phyloP scores from a whole-genome alignment of 2,797 vertebrate species.

The Choloepus didactylus region DNA sequence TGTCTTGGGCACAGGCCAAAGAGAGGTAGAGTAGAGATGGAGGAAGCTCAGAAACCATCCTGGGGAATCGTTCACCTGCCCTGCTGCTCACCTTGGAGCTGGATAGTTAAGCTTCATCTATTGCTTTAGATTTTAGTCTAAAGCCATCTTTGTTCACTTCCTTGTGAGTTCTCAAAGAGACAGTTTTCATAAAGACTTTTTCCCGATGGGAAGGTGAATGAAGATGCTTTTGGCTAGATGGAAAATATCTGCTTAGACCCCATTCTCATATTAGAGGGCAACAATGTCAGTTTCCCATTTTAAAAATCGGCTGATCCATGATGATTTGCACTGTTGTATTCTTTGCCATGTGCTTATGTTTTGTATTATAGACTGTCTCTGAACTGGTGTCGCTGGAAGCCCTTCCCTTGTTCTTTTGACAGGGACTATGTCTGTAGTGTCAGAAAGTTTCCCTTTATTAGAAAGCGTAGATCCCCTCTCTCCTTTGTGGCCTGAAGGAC shows the following conservation, averaged over 20 bases:
- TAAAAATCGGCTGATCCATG: background rate
- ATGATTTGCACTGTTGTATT: constrained; percentile 15
- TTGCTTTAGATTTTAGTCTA: constrained; percentile 44
- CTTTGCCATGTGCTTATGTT: background rate
- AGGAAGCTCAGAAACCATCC: background rate
- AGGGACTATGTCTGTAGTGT: background rate
- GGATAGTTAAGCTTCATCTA: constrained; percentile 48
- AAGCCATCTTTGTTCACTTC: constrained; percentile 1
- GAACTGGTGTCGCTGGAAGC: background rate
- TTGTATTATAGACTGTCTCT: constrained; percentile 17
- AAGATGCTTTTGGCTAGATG: background rate
- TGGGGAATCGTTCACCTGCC: background rate
- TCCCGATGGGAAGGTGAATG: constrained; percentile 38
- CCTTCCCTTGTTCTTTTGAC: background rate
- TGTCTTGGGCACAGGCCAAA: background rate
- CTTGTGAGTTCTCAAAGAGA: constrained; percentile 16
- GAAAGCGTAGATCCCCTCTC: background rate
- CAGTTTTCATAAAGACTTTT: background rate
- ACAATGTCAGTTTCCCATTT: constrained; percentile 9
- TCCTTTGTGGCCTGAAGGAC: constrained; percentile 25
- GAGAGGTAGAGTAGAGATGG: background rate
- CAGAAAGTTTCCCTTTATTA: constrained; percentile 28
- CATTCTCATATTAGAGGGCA: background rate
- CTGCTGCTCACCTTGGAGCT: background rate
- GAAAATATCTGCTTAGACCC: background rate